phyloP scores from a whole-genome alignment of 2,888 invertebrate genomes.

The Meloe dianella region DNA sequence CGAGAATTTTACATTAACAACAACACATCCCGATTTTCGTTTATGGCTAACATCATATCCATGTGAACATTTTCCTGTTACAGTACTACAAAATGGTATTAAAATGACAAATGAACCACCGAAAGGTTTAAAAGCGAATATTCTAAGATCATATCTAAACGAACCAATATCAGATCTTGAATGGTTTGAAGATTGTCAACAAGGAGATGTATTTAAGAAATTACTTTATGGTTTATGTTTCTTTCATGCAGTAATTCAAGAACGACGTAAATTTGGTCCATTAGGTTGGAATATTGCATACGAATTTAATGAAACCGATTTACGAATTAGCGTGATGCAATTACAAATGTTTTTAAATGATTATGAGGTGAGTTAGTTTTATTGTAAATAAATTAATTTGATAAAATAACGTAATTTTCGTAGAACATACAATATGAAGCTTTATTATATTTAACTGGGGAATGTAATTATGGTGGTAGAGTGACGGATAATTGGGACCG shows the following conservation, averaged over 20 bases:
- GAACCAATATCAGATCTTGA: conserved; percentile 88
- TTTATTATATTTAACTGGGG: conserved; percentile 87
- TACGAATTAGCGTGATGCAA: conserved; percentile 87
- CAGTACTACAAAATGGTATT: conserved; percentile 89
- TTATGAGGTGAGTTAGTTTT: conserved; percentile 65
- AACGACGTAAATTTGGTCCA: conserved; percentile 89
- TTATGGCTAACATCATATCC: conserved; percentile 96
- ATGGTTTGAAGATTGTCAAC: conserved; percentile 87
- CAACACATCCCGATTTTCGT: conserved; percentile 88
- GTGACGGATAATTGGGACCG: conserved; percentile 97
- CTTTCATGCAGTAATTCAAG: conserved; percentile 93
- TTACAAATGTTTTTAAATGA: conserved; percentile 86
- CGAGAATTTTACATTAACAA: conserved; percentile 79
- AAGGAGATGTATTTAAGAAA: conserved; percentile 79
- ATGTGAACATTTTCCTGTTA: conserved; percentile 88
- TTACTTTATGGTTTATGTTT: conserved; percentile 88
- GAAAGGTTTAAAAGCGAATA: conserved; percentile 84
- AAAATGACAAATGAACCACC: conserved; percentile 98
- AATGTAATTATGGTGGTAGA: conserved; percentile 95
- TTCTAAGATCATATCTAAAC: conserved; percentile 80
- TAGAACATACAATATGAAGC: conserved; percentile 65
- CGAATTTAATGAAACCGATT: conserved; percentile 95
- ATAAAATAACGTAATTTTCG: too few relatives aligned
- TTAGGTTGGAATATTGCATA: conserved; percentile 96
- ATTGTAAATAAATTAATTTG: too few relatives aligned